Base-by-base conservation (phyloP, 2,888 invertebrate genomes). In the Odontocolon sp. region DNA sequence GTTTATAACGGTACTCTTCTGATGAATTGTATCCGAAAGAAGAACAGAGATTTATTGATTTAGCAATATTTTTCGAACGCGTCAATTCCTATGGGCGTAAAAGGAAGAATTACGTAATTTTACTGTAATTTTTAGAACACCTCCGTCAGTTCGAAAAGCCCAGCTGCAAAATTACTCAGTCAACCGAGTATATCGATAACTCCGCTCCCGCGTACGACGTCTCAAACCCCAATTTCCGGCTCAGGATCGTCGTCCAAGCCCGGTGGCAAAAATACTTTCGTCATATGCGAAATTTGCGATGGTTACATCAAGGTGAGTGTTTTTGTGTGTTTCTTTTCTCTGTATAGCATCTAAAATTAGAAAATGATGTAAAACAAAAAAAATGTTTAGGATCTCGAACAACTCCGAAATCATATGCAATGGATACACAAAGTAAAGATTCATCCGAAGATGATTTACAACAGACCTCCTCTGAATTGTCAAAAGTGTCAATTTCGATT, bases 351-450 rank as follows among this genome's bases (percentile, higher is more conserved):
- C n/a, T n/a, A n/a, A n/a, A n/a, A n/a, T n/a, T n/a, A n/a, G n/a
- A n/a, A n/a, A n/a, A n/a, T n/a, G n/a, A n/a, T n/a, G n/a, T n/a
- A 45, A 45, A 9, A 18, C 21, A 6, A 9, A 6, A 28, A 33
- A 61, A 45, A 14, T 64, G 2, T 6, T 3, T 74, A 92, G 92
- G 98, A 98, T 91, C 92, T 98, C 87, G 97, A 98, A 86, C 97
- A 98, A 88, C 91, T 98, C 79, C 93, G 98, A 80, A 98, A 98
- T 90, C 98, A 98, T 89, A 98, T 98, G 97, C 98, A 97, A 88
- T 98, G 97, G 96, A 98, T 98, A 90, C 98, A 98, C 91, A 98
- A 98, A 93, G 97, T 97, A 82, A 97, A 97, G 91, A 98, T 98
- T 86, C 97, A 97, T 91, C 97, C 97, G 69, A 97, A 97, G 92